These are phyloP conservation scores for Siniperca scherzeri DNA, from an alignment of 2,797 vertebrate species.

Conservation along the genomic window DNA sequence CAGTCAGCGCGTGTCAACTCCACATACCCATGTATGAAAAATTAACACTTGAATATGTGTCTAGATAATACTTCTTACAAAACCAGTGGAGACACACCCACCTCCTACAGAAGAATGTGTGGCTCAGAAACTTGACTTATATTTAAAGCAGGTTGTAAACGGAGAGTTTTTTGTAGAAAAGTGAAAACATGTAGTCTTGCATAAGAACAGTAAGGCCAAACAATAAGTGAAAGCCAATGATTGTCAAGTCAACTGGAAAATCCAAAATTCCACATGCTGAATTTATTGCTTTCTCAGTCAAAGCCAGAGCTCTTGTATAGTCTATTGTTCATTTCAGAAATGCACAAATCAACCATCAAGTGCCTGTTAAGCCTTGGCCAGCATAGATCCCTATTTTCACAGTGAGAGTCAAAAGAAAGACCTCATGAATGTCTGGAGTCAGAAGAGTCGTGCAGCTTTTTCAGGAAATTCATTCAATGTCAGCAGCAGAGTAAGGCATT, in stretches of 20 bases:
- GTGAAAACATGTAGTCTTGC: background rate
- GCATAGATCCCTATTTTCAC: background rate
- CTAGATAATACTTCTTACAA: constrained; percentile 17
- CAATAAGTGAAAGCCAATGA: constrained; percentile 20
- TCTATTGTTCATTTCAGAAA: constrained; percentile 21
- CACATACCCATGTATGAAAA: background rate
- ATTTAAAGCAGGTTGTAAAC: background rate
- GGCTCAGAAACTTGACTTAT: background rate
- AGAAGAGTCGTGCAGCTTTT: background rate
- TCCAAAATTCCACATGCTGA: constrained; percentile 30
- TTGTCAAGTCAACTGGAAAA: constrained; percentile 22
- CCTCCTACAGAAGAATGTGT: constrained; percentile 6
- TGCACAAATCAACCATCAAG: constrained; percentile 43
- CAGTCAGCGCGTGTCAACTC: background rate
- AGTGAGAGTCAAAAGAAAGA: background rate
- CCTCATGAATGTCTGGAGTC: background rate
- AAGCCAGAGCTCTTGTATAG: constrained; percentile 24
- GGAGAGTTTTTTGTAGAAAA: background rate
- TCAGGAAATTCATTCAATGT: background rate
- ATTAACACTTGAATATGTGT: background rate
- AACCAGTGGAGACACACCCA: constrained; percentile 30
- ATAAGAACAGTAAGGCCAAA: constrained; percentile 13
- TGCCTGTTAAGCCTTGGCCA: background rate
- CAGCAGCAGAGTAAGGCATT: background rate
- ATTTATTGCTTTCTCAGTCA: constrained; percentile 19